Evolutionary conservation across 2,113 vertebrate genomes (phyloP).

Genomic region (Spea bombifrons): DNA sequence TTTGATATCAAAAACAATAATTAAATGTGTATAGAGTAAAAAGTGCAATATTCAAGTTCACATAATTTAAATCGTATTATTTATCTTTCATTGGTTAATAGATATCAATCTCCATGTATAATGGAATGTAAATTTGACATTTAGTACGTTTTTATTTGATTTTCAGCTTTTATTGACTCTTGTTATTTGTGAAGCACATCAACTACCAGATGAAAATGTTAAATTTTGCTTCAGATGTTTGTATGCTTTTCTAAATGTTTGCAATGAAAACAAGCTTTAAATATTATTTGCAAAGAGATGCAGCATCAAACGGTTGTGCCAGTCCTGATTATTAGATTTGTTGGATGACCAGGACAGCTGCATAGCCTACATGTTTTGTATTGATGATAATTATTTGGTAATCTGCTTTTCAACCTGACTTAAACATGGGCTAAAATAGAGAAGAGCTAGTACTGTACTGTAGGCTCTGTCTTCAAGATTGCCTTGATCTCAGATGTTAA

Average conservation of each 20-base stretch:
- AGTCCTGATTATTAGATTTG: background rate
- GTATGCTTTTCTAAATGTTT: too few species aligned
- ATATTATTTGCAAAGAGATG: too few species aligned
- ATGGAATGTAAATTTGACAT: conserved; percentile 35
- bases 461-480: too few species aligned
- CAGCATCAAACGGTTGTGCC: background rate
- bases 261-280: too few species aligned
- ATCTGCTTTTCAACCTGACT: too few species aligned
- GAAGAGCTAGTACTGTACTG: too few species aligned
- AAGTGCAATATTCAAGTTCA: background rate
- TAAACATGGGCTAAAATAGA: too few species aligned
- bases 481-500: background rate
- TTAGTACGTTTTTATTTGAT: conserved; percentile 23
- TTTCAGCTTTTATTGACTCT: background rate
- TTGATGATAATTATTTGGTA: too few species aligned
- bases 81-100: conserved; percentile 13
- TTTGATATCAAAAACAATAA: conserved; percentile 11
- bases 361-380: too few species aligned
- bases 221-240: too few species aligned
- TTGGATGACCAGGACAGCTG: too few species aligned
- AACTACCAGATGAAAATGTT: too few species aligned
- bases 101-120: conserved; percentile 14
- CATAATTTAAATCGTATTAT: conserved; percentile 26
- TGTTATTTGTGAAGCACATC: conserved; percentile 11
- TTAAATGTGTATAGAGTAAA: conserved; percentile 21